Percentiles rank a stretch among this genome's conserved stretches.
Conservation (phyloP, 2,888 invertebrate genomes). For the Omphaloscelis lunosa region DNA sequence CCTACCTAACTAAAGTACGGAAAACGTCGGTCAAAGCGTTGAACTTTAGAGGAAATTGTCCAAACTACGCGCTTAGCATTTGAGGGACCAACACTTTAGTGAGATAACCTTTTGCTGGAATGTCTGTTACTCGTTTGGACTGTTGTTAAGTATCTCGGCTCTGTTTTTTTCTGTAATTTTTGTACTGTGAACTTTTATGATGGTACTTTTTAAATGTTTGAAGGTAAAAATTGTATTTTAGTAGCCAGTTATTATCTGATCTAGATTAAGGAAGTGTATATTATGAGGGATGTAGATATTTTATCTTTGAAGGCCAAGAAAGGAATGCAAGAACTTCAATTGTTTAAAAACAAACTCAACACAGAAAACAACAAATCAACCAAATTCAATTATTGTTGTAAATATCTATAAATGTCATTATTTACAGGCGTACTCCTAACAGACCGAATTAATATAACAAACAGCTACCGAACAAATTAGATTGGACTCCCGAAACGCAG, state of each 20-base stretch:
- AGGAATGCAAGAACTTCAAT: neutral
- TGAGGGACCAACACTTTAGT: slow-evolving; percentile 70
- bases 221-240: neutral
- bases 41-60: slow-evolving; percentile 76
- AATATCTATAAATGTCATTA: slow-evolving; percentile 49
- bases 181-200: slow-evolving; percentile 1
- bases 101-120: slow-evolving; percentile 73
- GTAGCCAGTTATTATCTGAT: slow-evolving; percentile 3
- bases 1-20: slow-evolving; percentile 72
- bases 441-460: slow-evolving; percentile 56
- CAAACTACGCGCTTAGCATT: slow-evolving; percentile 73
- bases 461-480: slow-evolving; percentile 68
- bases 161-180: slow-evolving; percentile 32
- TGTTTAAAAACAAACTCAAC: slow-evolving; percentile 4
- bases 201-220: slow-evolving; percentile 11
- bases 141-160: slow-evolving; percentile 51
- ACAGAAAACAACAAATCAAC: neutral
- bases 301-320: neutral
- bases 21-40: slow-evolving; percentile 74
- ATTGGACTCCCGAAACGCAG: slow-evolving; percentile 65
- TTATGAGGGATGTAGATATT: neutral
- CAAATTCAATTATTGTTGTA: slow-evolving; percentile 24
- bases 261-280: neutral
- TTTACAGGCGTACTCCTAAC: slow-evolving; percentile 41
- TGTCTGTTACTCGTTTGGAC: slow-evolving; percentile 66